Percentiles rank a stretch among this genome's conserved stretches.
Conservation (phyloP, 2,113 vertebrate species). For the Bubo scandiacus region DNA sequence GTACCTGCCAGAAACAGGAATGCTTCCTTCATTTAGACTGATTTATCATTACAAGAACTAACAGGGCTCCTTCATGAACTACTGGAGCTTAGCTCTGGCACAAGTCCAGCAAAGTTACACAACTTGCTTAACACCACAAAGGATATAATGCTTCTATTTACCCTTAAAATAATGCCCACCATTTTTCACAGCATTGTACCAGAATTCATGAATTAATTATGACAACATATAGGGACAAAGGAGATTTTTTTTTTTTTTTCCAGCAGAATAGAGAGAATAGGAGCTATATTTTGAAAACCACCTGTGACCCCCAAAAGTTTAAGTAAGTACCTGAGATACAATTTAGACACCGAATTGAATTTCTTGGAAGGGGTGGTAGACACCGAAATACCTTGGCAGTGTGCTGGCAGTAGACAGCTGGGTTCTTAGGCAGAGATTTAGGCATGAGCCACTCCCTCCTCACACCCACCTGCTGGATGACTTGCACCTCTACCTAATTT, state of each 20-base stretch:
- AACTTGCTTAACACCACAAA: not conserved
- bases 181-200: not conserved
- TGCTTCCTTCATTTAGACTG: constrained; percentile 30
- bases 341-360: not conserved
- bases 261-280: not conserved
- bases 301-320: not conserved
- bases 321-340: not conserved
- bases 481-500: constrained; percentile 30
- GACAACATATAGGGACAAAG: not conserved
- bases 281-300: not conserved
- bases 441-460: not conserved
- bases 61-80: constrained; percentile 27
- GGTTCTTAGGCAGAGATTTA: not conserved
- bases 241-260: not conserved
- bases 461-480: constrained; percentile 17
- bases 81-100: not conserved
- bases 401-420: constrained; percentile 1
- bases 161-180: not conserved
- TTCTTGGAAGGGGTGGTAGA: not conserved
- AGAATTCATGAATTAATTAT: not conserved
- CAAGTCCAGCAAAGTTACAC: not conserved
- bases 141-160: not conserved
- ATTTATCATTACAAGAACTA: constrained; percentile 56
- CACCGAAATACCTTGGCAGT: not conserved
- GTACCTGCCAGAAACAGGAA: constrained; percentile 47